Percentiles rank a stretch among this genome's conserved stretches.
Conservation (phyloP, 2,888 invertebrate species). For the Eupithecia subfuscata region DNA sequence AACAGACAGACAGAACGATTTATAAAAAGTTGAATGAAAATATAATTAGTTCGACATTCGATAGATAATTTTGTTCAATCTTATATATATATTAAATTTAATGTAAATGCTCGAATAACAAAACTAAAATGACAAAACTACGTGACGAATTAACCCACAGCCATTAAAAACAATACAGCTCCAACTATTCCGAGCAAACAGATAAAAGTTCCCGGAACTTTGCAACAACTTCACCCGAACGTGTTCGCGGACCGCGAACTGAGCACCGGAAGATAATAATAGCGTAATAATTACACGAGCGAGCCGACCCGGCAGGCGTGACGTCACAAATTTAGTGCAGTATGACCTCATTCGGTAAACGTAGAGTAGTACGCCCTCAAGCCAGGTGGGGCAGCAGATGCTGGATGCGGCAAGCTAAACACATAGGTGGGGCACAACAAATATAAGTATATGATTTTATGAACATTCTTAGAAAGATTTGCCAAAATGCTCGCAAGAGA, state of each 20-base stretch:
- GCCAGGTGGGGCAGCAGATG: background rate
- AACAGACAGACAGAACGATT: no score
- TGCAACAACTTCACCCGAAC: background rate
- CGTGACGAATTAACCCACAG: background rate
- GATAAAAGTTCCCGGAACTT: constrained; percentile 1
- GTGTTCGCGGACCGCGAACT: constrained; percentile 3
- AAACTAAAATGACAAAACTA: background rate
- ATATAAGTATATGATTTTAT: no score
- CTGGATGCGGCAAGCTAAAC: background rate
- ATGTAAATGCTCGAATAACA: background rate
- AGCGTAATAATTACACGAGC: background rate
- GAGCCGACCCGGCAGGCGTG: background rate
- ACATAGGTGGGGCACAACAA: background rate
- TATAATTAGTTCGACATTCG: no score
- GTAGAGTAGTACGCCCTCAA: background rate
- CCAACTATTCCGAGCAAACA: constrained; percentile 1
- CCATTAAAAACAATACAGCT: background rate
- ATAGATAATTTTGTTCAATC: no score
- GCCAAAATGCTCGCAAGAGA: no score
- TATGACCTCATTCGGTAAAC: background rate
- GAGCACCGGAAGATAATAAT: background rate
- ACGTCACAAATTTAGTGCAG: background rate
- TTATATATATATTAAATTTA: no score
- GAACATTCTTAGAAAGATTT: no score
- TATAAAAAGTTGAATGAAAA: no score